Percentiles rank a stretch among this genome's conserved stretches.
These are phyloP conservation scores for Mimachlamys varia DNA, from an alignment of 2,888 invertebrate genomes.

Conservation along the genomic window DNA sequence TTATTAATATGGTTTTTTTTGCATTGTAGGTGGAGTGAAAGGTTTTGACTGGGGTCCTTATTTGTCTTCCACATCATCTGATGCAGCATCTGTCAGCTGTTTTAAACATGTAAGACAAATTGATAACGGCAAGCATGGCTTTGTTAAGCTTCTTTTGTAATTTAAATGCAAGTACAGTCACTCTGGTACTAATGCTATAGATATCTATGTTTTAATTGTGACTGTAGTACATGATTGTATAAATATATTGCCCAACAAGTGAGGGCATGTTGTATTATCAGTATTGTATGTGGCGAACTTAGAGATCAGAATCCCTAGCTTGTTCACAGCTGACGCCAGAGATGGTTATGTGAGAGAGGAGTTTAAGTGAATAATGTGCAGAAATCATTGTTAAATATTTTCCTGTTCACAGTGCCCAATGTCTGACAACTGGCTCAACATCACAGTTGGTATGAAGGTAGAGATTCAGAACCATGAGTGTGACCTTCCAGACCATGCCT, in stretches of 20 bases:
- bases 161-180: too few species aligned
- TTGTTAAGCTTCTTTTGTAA: background rate
- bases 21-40: constrained; percentile 61
- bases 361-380: too few species aligned
- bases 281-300: too few species aligned
- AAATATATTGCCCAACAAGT: too few species aligned
- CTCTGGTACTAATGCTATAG: too few species aligned
- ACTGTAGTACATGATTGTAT: too few species aligned
- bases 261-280: too few species aligned
- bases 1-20: background rate
- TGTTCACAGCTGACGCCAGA: too few species aligned
- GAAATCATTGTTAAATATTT: background rate
- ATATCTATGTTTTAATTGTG: too few species aligned
- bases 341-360: too few species aligned
- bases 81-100: constrained; percentile 89
- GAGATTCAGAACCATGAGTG: constrained; percentile 81
- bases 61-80: constrained; percentile 85
- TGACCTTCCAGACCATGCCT: constrained; percentile 90
- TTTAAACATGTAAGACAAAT: constrained; percentile 85
- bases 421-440: constrained; percentile 77
- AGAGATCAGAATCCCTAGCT: too few species aligned
- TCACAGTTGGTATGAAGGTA: constrained; percentile 75
- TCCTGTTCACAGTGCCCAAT: constrained; percentile 69
- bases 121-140: background rate
- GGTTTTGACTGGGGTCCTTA: constrained; percentile 90